phyloP scores from a whole-genome alignment of 2,797 vertebrate species.

The Simalia tracyae region DNA sequence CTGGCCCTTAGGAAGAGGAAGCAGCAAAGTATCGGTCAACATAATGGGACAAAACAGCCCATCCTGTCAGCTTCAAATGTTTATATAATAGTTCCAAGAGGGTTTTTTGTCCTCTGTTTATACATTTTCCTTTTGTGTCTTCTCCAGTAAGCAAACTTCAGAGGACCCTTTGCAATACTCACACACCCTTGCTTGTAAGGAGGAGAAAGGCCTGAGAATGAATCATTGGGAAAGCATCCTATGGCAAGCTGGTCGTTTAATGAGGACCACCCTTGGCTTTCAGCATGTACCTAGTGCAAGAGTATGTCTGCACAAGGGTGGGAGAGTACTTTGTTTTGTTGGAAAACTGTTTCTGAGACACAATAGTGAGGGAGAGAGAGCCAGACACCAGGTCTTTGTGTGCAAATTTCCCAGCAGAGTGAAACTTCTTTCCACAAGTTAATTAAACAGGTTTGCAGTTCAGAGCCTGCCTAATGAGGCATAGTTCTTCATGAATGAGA shows the following conservation, averaged over 20 bases:
- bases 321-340: slow-evolving; percentile 61
- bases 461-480: slow-evolving; percentile 86
- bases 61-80: slow-evolving; percentile 69
- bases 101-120: slow-evolving; percentile 83
- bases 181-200: slow-evolving; percentile 78
- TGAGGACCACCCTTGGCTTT: slow-evolving; percentile 77
- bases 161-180: slow-evolving; percentile 83
- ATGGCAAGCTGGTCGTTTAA: slow-evolving; percentile 79
- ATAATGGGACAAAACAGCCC: slow-evolving; percentile 64
- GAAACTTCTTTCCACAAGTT: slow-evolving; percentile 85
- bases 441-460: slow-evolving; percentile 93
- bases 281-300: slow-evolving; percentile 13
- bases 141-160: slow-evolving; percentile 78
- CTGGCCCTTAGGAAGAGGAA: neutral
- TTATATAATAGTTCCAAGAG: slow-evolving; percentile 82
- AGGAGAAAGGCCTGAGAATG: slow-evolving; percentile 71
- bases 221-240: slow-evolving; percentile 83
- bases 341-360: slow-evolving; percentile 51
- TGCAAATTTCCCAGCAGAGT: slow-evolving; percentile 96
- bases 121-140: slow-evolving; percentile 82
- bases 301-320: slow-evolving; percentile 16
- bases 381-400: slow-evolving; percentile 88
- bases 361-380: slow-evolving; percentile 62
- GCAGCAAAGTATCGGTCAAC: slow-evolving; percentile 47
- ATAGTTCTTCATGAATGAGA: slow-evolving; percentile 88